Evolutionary conservation across 2,113 vertebrate species (phyloP), one percentile per base, ranked within the genome.

Genomic region (Cavia aperea): DNA sequence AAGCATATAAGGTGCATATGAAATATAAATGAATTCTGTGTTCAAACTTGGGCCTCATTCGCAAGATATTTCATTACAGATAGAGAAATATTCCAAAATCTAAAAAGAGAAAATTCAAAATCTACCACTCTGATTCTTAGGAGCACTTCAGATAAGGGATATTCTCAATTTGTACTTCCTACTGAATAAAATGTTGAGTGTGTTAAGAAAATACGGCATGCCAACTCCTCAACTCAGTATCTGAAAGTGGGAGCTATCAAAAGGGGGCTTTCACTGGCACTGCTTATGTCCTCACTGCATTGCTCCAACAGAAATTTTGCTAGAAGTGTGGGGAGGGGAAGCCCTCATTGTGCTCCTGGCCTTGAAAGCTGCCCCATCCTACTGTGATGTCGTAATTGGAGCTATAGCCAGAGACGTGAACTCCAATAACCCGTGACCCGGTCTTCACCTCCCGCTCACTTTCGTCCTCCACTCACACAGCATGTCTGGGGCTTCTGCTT

Each of bases 381-480:
- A 89, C 85, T 85, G 89, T 93, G 94, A 95, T 58, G 68, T 95
- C 91, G 89, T 36, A 81, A 81, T 18, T 13, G 1, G 62, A 68
- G 66, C 24, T 3, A 26, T 62, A 79, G 72, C 31, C 63, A 8
- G 62, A 60, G 0, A 16, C 2, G 6, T 51, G 72, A 73, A 36
- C 36, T 16, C 58, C 68, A 68, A 33, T 66, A 24, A 10, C 14
- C 51, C 4, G 4, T 1, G 46, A 12, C 14, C 70, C 11, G 21
- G 56, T 19, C 43, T n/a, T 46, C 75, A 31, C 81, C 51, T n/a
- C 79, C 90, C n/a, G 19, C 65, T 36, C 0, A 9, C 83, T 29
- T 63, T 54, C 58, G 51, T 33, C 66, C 26, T 66, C 84, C 24
- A 2, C 49, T n/a, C 0, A 6, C 19, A 26, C 23, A 24, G 31